Evolutionary conservation across 2,113 vertebrate species (phyloP).

Genomic region (Bubo bubo): DNA sequence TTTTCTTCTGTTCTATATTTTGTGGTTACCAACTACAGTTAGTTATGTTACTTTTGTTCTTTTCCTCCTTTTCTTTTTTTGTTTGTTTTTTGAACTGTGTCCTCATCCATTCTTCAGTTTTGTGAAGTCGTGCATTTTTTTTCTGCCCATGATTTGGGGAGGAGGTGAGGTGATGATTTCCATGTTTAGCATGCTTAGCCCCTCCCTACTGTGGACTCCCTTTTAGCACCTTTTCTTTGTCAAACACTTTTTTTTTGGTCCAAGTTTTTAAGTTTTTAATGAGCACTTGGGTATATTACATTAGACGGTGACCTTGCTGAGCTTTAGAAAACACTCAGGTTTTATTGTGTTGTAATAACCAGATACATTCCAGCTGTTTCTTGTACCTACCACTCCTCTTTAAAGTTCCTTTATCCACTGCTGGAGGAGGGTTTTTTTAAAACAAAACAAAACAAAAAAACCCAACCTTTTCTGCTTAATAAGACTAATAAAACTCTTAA

Average conservation of each 20-base stretch:
- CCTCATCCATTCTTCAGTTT: neutral
- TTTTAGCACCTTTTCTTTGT: conserved; percentile 11
- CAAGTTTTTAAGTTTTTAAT: neutral
- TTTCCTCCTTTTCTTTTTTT: neutral
- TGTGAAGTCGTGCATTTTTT: neutral
- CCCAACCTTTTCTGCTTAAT: neutral
- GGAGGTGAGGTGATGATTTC: neutral
- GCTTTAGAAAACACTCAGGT: neutral
- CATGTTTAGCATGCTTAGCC: neutral
- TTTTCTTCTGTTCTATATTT: neutral
- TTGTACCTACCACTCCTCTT: neutral
- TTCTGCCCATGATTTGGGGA: neutral
- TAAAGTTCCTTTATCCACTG: neutral
- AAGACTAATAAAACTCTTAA: neutral
- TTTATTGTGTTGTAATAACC: conserved; percentile 29
- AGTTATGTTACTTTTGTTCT: neutral
- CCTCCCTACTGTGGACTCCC: neutral
- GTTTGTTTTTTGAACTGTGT: neutral
- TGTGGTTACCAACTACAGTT: neutral
- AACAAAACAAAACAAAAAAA: neutral
- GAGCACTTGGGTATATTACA: neutral
- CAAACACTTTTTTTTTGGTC: neutral
- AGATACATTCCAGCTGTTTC: conserved; percentile 41
- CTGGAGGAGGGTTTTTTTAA: neutral
- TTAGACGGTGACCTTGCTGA: neutral